phyloP scores from a whole-genome alignment of 2,113 vertebrate species.

The Aphyosemion australe region DNA sequence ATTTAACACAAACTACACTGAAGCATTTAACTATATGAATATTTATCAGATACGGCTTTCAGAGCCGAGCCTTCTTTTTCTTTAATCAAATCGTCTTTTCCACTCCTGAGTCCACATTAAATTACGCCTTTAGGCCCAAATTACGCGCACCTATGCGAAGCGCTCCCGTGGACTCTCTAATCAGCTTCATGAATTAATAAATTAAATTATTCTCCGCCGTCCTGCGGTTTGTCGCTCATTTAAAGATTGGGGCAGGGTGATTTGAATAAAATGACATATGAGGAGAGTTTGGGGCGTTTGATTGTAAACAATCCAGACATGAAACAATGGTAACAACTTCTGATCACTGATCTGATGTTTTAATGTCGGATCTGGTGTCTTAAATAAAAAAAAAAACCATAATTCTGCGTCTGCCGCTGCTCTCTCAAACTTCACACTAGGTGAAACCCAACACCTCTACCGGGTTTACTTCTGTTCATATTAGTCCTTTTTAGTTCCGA shows the following conservation, averaged over 20 bases:
- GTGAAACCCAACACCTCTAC: no score
- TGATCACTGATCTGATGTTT: neutral
- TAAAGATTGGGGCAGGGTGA: neutral
- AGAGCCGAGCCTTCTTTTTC: conserved; percentile 29
- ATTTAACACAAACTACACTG: conserved; percentile 70
- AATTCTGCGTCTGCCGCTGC: no score
- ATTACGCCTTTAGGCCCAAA: conserved; percentile 53
- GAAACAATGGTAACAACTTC: neutral
- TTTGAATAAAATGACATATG: conserved; percentile 39
- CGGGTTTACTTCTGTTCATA: no score
- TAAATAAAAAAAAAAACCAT: no score
- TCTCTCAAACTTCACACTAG: no score
- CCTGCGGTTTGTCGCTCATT: neutral
- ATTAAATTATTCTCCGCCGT: no score
- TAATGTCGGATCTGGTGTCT: no score
- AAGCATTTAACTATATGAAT: conserved; percentile 72
- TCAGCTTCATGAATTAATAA: neutral
- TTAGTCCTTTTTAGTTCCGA: no score
- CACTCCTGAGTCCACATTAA: conserved; percentile 30
- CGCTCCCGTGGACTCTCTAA: neutral
- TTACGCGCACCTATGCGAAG: conserved; percentile 26
- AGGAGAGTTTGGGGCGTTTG: conserved; percentile 2
- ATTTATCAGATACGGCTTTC: conserved; percentile 73
- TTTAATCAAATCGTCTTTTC: conserved; percentile 64
- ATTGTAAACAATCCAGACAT: conserved; percentile 10